Evolutionary conservation across 2,797 vertebrate genomes (phyloP).

Genomic region (Sebastes oblongus): DNA sequence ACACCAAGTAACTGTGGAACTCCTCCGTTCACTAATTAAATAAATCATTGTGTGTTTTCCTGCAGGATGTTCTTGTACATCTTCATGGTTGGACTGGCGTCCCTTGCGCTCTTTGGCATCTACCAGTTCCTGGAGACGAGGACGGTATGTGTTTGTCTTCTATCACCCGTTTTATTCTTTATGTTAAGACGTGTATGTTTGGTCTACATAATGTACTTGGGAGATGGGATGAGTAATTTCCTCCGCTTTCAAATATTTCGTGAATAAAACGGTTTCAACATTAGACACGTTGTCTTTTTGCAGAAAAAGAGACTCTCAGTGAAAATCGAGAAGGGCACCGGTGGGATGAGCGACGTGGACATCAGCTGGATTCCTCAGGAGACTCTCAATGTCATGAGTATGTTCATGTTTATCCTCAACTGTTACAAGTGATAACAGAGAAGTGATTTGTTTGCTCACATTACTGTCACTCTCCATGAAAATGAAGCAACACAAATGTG

Average conservation of each 20-base stretch:
- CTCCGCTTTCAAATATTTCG: background rate
- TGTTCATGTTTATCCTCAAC: slow-evolving; percentile 16
- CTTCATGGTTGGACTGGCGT: slow-evolving; percentile 79
- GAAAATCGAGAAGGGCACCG: slow-evolving; percentile 82
- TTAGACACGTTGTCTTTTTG: slow-evolving; percentile 1
- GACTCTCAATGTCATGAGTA: slow-evolving; percentile 84
- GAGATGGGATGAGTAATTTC: background rate
- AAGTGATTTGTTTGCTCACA: background rate
- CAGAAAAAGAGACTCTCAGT: slow-evolving; percentile 79
- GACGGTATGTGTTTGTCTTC: slow-evolving; percentile 69
- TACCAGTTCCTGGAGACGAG: slow-evolving; percentile 83
- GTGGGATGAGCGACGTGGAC: slow-evolving; percentile 78
- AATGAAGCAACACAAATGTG: background rate
- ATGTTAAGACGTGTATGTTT: background rate
- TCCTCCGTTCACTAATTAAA: background rate
- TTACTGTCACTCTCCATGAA: background rate
- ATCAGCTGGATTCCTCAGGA: slow-evolving; percentile 87
- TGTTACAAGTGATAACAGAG: background rate
- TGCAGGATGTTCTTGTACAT: slow-evolving; percentile 84
- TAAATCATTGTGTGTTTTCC: background rate
- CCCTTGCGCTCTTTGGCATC: slow-evolving; percentile 74
- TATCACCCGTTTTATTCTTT: background rate
- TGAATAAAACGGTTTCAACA: background rate
- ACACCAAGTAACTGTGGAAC: background rate
- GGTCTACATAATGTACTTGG: background rate